These are phyloP conservation scores for Semnopithecus entellus DNA, from an alignment of 2,113 vertebrate species.

Conservation along the genomic window DNA sequence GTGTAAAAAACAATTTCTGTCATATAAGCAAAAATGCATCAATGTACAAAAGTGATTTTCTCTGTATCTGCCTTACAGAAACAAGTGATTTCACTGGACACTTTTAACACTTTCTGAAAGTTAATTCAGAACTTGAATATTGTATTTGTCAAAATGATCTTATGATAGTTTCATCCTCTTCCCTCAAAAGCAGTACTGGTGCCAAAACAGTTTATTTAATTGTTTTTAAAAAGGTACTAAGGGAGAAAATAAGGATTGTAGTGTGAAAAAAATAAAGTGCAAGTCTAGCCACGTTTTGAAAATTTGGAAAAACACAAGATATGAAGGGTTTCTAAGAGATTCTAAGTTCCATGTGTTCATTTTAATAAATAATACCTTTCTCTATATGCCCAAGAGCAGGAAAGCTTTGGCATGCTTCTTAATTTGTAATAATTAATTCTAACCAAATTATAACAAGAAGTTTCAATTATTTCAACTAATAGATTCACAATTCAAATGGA, in stretches of 20 bases:
- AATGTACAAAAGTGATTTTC: constrained; percentile 45
- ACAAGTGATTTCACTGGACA: neutral
- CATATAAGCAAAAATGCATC: constrained; percentile 46
- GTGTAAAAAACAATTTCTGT: constrained; percentile 60
- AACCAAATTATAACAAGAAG: constrained; percentile 41
- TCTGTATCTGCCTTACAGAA: neutral
- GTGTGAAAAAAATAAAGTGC: neutral
- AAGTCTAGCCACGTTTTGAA: neutral
- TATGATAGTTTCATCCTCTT: constrained; percentile 41
- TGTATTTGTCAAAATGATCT: constrained; percentile 8
- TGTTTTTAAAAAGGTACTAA: neutral
- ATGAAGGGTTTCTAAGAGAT: constrained; percentile 1
- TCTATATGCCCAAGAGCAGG: constrained; percentile 58
- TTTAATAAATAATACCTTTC: constrained; percentile 68
- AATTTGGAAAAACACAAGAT: neutral
- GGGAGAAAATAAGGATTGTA: neutral
- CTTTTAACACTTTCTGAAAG: constrained; percentile 30
- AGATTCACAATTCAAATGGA: neutral
- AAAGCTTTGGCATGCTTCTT: neutral
- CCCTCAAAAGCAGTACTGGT: neutral
- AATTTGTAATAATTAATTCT: constrained; percentile 64
- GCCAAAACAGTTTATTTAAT: neutral
- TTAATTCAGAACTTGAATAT: neutral
- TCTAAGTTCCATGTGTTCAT: constrained; percentile 12
- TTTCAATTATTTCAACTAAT: constrained; percentile 51